phyloP scores from a whole-genome alignment of 2,888 invertebrate genomes.

The Aporophyla nigra region DNA sequence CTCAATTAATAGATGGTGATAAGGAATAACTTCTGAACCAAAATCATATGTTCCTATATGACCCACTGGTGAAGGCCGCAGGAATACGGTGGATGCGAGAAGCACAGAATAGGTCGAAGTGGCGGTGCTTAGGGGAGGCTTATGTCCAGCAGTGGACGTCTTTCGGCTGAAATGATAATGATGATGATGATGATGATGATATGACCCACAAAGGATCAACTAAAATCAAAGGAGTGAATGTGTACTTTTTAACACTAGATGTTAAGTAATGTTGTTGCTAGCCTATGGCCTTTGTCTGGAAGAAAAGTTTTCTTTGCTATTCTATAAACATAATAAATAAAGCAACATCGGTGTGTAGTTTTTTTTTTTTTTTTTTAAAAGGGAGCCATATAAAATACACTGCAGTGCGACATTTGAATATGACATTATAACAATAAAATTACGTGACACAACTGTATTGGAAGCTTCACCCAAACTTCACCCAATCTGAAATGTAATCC shows the following conservation, averaged over 20 bases:
- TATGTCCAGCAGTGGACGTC: no score
- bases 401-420: conserved; percentile 43
- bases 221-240: background rate
- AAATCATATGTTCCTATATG: background rate
- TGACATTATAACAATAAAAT: conserved; percentile 14
- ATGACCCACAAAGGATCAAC: background rate
- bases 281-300: background rate
- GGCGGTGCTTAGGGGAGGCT: no score
- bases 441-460: conserved; percentile 8
- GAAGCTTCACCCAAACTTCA: conserved; percentile 34
- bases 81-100: no score
- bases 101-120: no score
- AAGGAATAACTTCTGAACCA: background rate
- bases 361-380: background rate
- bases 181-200: no score
- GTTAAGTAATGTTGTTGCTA: background rate
- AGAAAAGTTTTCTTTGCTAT: background rate
- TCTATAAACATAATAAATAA: background rate
- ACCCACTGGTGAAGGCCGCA: no score
- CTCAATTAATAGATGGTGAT: background rate
- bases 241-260: background rate
- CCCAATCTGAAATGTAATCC: conserved; percentile 52
- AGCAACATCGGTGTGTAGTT: background rate
- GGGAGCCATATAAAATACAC: conserved; percentile 1
- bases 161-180: no score